Evolutionary conservation across 2,888 invertebrate species (phyloP), one percentile per base, ranked within the genome.

Genomic region (Lordiphosa andalusiaca): DNA sequence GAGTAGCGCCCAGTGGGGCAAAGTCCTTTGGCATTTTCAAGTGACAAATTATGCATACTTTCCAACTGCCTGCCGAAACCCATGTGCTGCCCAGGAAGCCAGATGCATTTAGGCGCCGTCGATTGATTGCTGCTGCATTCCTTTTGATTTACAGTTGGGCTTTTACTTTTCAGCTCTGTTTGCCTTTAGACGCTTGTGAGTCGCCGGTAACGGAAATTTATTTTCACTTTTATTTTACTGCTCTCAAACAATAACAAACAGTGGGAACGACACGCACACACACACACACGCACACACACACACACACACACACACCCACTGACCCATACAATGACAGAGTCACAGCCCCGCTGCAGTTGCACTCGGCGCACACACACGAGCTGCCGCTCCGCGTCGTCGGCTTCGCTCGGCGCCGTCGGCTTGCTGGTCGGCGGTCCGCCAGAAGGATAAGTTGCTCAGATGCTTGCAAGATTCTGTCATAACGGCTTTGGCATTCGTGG

Each of bases 391-490:
- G 41, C 56, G 25, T 12, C 30, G 2, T 48, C 48, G 25, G 19
- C 12, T 39, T 5, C 13, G 52, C 57, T 39, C 48, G 63, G 23
- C 46, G 57, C 35, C 54, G 57, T 61, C 48, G 50, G n/a, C 46
- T 44, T n/a, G 33, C 38, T 42, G 48, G 37, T 46, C 55, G 56
- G 40, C 44, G 38, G 59, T 61, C 38, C 55, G 55, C 57, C 67
- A 62, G 59, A 69, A 80, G 78, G 78, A 80, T 80, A 80, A 80
- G 78, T 80, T 81, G 63, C 46, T 64, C 73, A 62, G 81, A 78
- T 75, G 81, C 78, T 76, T 67, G 69, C 71, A 69, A 81, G 78
- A 80, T 76, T 81, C 78, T 76, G 81, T 76, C 78, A 80, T 80
- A 81, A 80, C 81, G 78, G 78, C 78, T 80, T 75, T 62, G 81